Conservation (phyloP, 2,113 vertebrate genomes). For the Silurus glanis region DNA sequence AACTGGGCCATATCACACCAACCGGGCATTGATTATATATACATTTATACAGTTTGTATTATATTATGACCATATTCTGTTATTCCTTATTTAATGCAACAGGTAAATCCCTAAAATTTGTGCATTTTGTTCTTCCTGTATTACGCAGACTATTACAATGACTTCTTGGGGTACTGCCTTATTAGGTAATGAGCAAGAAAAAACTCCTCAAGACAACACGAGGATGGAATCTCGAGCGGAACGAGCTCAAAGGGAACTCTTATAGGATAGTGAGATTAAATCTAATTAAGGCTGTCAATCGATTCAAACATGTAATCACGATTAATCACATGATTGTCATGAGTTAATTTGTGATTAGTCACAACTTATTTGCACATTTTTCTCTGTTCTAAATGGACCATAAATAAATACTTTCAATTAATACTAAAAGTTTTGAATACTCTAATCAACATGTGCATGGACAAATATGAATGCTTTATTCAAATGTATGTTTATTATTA, state of each 20-base stretch:
- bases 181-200: background rate
- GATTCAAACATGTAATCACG: no score
- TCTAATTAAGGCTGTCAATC: no score
- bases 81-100: background rate
- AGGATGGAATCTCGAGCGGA: background rate
- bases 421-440: no score
- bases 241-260: background rate
- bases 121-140: background rate
- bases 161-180: background rate
- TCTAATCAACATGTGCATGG: no score
- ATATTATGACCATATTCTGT: background rate
- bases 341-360: no score
- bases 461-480: no score
- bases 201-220: background rate
- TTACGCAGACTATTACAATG: background rate
- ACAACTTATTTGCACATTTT: no score
- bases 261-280: background rate
- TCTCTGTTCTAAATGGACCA: no score
- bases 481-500: no score
- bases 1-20: background rate
- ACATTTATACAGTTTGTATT: background rate
- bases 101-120: background rate
- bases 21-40: background rate
- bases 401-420: no score
- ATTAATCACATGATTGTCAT: no score